These are phyloP conservation scores for Adelphocoris suturalis DNA, from an alignment of 2,888 invertebrate species.

Conservation along the genomic window DNA sequence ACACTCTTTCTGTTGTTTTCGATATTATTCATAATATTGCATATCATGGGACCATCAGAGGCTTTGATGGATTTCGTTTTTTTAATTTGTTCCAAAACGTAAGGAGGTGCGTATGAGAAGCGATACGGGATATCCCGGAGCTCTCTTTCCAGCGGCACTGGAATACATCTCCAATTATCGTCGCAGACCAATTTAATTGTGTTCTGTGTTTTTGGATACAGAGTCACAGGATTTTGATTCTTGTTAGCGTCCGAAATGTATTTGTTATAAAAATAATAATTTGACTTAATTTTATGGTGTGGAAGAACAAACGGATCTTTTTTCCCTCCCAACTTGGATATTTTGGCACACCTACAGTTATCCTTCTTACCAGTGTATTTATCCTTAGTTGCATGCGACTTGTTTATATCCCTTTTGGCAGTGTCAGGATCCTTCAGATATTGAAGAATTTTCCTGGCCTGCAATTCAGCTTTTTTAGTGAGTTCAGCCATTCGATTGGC, in stretches of 20 bases:
- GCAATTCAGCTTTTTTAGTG: neutral
- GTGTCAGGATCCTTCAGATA: conserved; percentile 44
- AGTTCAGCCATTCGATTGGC: conserved; percentile 17
- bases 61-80: conserved; percentile 41
- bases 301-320: conserved; percentile 36
- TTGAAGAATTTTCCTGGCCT: conserved; percentile 45
- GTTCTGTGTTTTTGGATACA: conserved; percentile 44
- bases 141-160: conserved; percentile 54
- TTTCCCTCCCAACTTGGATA: conserved; percentile 15
- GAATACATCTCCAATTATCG: conserved; percentile 38
- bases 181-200: conserved; percentile 59
- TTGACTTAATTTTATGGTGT: neutral
- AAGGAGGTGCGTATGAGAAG: conserved; percentile 58
- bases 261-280: conserved; percentile 48
- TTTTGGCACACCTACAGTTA: conserved; percentile 22
- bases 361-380: neutral
- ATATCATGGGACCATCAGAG: conserved; percentile 23
- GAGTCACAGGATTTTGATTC: neutral
- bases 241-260: conserved; percentile 14
- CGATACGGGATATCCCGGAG: conserved; percentile 60
- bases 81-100: conserved; percentile 54
- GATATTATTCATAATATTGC: conserved; percentile 5
- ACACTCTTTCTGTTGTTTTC: neutral
- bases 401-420: conserved; percentile 21
- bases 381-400: neutral